Evolutionary conservation across 2,888 invertebrate genomes (phyloP), one percentile per base, ranked within the genome.

Genomic region (Megamerina dolium): DNA sequence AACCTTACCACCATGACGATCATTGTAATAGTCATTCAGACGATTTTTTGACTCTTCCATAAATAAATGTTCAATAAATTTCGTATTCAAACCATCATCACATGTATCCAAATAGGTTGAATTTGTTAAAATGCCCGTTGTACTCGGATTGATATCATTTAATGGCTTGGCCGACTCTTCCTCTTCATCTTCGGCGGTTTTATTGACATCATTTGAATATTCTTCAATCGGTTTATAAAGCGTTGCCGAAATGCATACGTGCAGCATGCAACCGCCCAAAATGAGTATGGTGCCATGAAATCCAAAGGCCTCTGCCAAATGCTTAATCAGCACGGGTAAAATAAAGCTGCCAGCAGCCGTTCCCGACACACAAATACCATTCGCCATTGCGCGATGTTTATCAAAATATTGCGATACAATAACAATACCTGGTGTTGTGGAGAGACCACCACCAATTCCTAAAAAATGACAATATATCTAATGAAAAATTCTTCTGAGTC

Each of bases 341-440:
- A 87, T 82, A 59, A 87, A 85, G 60, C 85, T 85, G 2, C 87
- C 87, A 0, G 85, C 81, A 1, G 86, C 86, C 4, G 85, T 86
- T 49, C 87, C 87, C 32, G 85, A 85, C 46, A 86, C 85, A 58
- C 86, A 86, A 52, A 87, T 82, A 0, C 87, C 87, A 60, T 87
- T 87, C 1, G 87, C 87, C 48, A 87, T 60, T 0, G 86, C 86
- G 38, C 86, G 79, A 67, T 85, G 84, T 58, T 82, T 85, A 56
- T 85, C 83, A 57, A 87, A 87, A 60, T 87, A 87, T 51, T 84
- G 83, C 0, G 85, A 85, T 0, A 87, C 86, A 46, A 87, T 83
- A 6, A 87, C 84, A 39, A 87, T 85, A 0, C 87, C 87, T 0
- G 87, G 86, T 1, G 87, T 86, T 2, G 86, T 87, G 0, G 85